Base-by-base conservation (phyloP, 2,888 invertebrate species). In the Yponomeuta malinellus region DNA sequence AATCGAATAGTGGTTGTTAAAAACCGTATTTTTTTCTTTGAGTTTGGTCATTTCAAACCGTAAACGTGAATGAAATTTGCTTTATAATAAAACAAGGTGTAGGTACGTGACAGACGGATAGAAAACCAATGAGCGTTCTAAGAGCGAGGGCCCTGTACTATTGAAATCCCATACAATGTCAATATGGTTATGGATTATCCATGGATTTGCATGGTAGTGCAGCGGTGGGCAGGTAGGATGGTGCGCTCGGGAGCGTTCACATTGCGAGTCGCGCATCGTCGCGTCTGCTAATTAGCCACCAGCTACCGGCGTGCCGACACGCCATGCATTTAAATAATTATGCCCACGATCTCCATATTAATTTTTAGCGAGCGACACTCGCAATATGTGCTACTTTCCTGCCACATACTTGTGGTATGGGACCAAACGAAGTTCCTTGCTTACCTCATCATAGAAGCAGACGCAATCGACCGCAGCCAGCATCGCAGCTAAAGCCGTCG, bases 381-480 rank as follows among this genome's bases (percentile, higher is more conserved):
- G 12, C 68, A 68, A 59, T 63, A 48, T 31, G 63, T 33, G n/a
- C 52, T 23, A 69, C 59, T 69, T 69, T 48, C 31, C 63, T 43
- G 15, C 48, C 23, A n/a, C 43, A 59, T 59, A 59, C 4, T 59
- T 59, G 52, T 12, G 12, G 4, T 15, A 43, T 43, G 9, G 43
- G 4, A 43, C 9, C 9, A 8, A 8, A 8, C 8, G 1, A 43
- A 43, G 43, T 43, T 43, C 9, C 43, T 43, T 59, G 15, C 75
- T 77, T 82, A 91, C 91, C 88, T 89, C 90, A 73, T 90, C 90
- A 75, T 90, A 91, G 78, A 92, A 91, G 77, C 90, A 88, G 67
- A 88, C 73, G 75, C 86, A 84, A 77, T 92, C 91, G 63, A 90
- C 85, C 64, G 76, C 78, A 71, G 83, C 82, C 74, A 90, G 81